A percentile compares a stretch with the other conserved stretches of the same genome.
phyloP scores from a whole-genome alignment of 2,888 invertebrate genomes.

The Lamellibrachia columna region DNA sequence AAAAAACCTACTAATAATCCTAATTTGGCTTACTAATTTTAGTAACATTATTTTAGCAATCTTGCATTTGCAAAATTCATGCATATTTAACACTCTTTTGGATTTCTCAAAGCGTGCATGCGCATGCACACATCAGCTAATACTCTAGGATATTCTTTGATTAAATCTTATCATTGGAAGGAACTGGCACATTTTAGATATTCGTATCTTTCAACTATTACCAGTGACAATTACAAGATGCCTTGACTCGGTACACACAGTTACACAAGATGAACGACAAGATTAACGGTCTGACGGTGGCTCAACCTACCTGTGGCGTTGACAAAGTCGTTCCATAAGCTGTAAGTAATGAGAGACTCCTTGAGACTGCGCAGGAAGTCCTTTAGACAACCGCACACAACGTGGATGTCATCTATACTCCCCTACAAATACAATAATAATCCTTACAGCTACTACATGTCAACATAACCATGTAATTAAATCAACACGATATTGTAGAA shows the following conservation, averaged over 20 bases:
- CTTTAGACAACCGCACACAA: conserved; percentile 92
- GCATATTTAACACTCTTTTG: background rate
- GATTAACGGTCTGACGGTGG: background rate
- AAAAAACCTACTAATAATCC: too few species aligned
- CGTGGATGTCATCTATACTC: conserved; percentile 76
- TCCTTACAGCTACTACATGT: background rate
- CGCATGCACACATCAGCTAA: background rate
- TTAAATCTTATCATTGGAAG: too few species aligned
- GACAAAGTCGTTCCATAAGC: conserved; percentile 84
- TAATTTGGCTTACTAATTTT: too few species aligned
- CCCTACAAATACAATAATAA: background rate
- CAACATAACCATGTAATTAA: background rate
- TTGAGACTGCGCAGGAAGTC: conserved; percentile 88
- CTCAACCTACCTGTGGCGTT: conserved; percentile 70
- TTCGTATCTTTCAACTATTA: too few species aligned
- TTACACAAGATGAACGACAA: background rate
- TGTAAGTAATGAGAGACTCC: conserved; percentile 87
- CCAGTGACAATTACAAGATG: too few species aligned
- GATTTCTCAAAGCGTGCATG: background rate
- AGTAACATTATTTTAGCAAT: too few species aligned
- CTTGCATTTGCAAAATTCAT: too few species aligned
- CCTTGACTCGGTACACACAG: too few species aligned
- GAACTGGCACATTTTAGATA: too few species aligned
- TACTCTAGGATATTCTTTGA: too few species aligned
- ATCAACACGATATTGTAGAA: too few species aligned